Percentiles rank a stretch among this genome's conserved stretches.
These are phyloP conservation scores for Garrulus glandarius DNA, from an alignment of 2,797 vertebrate genomes.

Conservation along the genomic window DNA sequence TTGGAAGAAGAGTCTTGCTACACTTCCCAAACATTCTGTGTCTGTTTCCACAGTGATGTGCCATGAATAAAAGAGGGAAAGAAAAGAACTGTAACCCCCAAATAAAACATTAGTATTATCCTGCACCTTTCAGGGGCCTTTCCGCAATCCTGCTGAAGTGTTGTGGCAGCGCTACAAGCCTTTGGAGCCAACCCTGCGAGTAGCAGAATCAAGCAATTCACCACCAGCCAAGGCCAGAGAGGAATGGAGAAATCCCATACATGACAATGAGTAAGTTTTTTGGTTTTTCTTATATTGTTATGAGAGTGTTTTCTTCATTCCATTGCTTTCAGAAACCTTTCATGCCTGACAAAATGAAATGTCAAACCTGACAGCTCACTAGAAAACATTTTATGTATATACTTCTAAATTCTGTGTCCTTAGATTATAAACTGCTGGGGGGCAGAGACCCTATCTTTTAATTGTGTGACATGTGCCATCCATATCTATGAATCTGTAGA, in stretches of 20 bases:
- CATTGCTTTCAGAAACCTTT: neutral
- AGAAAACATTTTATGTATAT: neutral
- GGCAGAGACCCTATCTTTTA: conserved; percentile 22
- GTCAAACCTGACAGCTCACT: conserved; percentile 21
- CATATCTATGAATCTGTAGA: neutral
- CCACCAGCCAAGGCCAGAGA: conserved; percentile 74
- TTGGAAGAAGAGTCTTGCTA: neutral
- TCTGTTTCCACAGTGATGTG: conserved; percentile 23
- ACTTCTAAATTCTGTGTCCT: conserved; percentile 10
- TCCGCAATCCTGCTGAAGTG: conserved; percentile 79
- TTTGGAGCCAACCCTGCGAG: conserved; percentile 79
- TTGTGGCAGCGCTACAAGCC: conserved; percentile 80
- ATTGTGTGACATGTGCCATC: conserved; percentile 7
- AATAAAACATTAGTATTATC: conserved; percentile 39
- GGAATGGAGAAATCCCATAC: conserved; percentile 62
- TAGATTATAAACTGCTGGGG: conserved; percentile 14
- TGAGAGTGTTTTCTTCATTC: neutral
- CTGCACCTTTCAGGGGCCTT: conserved; percentile 80
- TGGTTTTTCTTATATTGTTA: neutral
- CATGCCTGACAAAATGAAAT: conserved; percentile 25
- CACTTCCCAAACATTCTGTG: neutral
- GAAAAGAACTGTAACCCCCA: neutral
- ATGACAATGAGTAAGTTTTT: conserved; percentile 76
- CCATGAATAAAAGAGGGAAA: neutral
- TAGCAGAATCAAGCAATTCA: conserved; percentile 78